phyloP scores from a whole-genome alignment of 2,797 vertebrate genomes.

The Dendrocincla fuliginosa region DNA sequence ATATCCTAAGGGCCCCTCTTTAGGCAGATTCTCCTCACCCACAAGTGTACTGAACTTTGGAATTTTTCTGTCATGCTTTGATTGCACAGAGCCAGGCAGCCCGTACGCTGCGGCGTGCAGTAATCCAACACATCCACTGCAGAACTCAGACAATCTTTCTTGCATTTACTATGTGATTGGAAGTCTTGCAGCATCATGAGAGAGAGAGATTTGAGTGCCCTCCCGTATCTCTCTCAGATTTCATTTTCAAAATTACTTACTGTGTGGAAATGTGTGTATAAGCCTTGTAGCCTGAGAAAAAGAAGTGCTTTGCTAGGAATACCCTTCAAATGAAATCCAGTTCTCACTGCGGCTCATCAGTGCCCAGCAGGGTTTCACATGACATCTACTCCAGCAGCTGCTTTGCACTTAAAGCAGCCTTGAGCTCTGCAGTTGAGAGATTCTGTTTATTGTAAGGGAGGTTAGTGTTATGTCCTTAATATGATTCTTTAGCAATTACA shows the following conservation, averaged over 20 bases:
- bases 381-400: background rate
- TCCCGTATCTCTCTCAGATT: background rate
- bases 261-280: background rate
- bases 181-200: background rate
- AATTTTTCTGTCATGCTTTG: background rate
- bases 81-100: background rate
- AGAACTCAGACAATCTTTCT: background rate
- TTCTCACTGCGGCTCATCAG: background rate
- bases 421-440: background rate
- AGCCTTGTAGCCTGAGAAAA: background rate
- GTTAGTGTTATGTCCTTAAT: background rate
- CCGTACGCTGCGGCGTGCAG: background rate
- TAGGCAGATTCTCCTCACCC: background rate
- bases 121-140: background rate
- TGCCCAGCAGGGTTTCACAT: background rate
- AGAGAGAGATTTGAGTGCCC: background rate
- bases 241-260: background rate
- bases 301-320: background rate
- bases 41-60: background rate
- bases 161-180: background rate
- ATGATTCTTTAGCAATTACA: background rate
- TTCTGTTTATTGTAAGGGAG: background rate
- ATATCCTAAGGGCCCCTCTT: background rate
- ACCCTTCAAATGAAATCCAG: background rate
- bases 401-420: background rate